Evolutionary conservation across 2,113 vertebrate genomes (phyloP).

Genomic region (Lanius collurio): DNA sequence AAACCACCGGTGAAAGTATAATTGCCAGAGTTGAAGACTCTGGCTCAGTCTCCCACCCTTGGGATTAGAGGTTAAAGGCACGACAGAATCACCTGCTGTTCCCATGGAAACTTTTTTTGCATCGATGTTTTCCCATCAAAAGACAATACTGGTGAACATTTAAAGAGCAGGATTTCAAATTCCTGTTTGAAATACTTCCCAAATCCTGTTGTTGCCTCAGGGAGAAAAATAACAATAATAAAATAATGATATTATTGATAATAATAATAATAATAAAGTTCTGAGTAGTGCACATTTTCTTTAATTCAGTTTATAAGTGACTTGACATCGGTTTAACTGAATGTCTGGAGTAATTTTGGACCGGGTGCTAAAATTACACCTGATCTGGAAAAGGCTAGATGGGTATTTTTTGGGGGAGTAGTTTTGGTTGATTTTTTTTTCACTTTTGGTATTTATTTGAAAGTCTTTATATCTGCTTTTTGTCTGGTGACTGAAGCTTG

Average conservation of each 20-base stretch:
- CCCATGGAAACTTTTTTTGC: slow-evolving; percentile 52
- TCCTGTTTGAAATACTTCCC: neutral
- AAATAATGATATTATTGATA: neutral
- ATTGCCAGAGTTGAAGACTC: no score
- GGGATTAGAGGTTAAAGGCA: neutral
- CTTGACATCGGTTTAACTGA: neutral
- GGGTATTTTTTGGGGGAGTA: neutral
- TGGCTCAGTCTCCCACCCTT: neutral
- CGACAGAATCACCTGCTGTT: neutral
- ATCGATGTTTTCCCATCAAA: slow-evolving; percentile 2
- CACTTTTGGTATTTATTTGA: neutral
- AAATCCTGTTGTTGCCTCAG: neutral
- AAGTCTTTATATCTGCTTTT: neutral
- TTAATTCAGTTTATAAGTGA: neutral
- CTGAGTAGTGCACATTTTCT: neutral
- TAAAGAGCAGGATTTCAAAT: slow-evolving; percentile 2
- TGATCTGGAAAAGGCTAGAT: neutral
- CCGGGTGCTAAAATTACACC: neutral
- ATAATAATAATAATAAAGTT: neutral
- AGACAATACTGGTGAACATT: neutral
- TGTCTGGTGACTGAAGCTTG: neutral
- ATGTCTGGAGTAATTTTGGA: neutral
- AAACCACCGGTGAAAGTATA: no score
- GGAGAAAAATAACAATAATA: neutral
- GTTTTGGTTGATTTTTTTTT: neutral